phyloP scores from a whole-genome alignment of 2,113 vertebrate species.

The Polypterus bichir region DNA sequence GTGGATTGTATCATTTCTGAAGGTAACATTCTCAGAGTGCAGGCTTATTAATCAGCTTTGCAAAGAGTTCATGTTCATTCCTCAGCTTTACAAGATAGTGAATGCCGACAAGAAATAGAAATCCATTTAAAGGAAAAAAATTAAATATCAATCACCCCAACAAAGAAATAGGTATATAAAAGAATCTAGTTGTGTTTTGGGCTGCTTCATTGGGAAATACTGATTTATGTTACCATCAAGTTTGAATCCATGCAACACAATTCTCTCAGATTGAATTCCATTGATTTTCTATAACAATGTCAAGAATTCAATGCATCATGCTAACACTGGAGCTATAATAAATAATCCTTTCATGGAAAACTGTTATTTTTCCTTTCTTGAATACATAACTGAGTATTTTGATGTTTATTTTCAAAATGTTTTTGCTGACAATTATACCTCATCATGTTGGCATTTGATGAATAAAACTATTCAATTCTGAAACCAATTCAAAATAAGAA shows the following conservation, averaged over 20 bases:
- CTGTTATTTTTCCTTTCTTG: slow-evolving; percentile 40
- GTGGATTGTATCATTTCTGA: background rate
- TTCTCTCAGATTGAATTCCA: slow-evolving; percentile 50
- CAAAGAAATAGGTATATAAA: slow-evolving; percentile 34
- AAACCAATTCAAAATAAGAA: too few relatives aligned
- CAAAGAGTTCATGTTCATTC: slow-evolving; percentile 22
- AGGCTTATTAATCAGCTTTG: slow-evolving; percentile 35
- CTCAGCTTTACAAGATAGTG: slow-evolving; percentile 18
- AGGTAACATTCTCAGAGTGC: slow-evolving; percentile 27
- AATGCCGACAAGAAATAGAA: slow-evolving; percentile 21
- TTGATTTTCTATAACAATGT: slow-evolving; percentile 63
- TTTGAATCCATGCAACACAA: slow-evolving; percentile 48
- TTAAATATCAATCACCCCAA: slow-evolving; percentile 31
- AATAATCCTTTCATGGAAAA: slow-evolving; percentile 44
- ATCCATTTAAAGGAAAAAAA: slow-evolving; percentile 24
- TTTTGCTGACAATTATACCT: too few relatives aligned
- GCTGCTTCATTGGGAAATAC: slow-evolving; percentile 28
- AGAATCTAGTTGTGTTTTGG: slow-evolving; percentile 32
- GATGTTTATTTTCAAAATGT: background rate
- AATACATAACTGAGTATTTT: slow-evolving; percentile 16
- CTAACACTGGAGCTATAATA: slow-evolving; percentile 31
- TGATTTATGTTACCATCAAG: slow-evolving; percentile 49
- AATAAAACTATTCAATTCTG: too few relatives aligned
- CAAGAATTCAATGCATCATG: slow-evolving; percentile 45
- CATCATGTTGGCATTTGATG: too few relatives aligned